Conservation (phyloP, 2,797 vertebrate genomes). For the Hapalemur alaotrensis region DNA sequence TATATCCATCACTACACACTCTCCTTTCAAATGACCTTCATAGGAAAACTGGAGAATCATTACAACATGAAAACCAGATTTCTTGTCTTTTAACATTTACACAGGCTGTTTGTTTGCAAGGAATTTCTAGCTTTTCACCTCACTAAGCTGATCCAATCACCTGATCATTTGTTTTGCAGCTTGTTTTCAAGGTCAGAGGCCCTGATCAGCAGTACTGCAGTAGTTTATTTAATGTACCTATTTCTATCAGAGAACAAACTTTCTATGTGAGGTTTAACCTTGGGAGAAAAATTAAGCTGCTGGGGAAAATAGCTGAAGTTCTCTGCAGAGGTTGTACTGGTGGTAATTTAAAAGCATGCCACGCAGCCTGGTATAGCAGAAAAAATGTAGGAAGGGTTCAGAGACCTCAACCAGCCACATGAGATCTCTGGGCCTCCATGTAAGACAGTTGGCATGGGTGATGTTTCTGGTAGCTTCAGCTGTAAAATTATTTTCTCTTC, state of each 20-base stretch:
- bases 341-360: neutral
- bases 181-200: conserved; percentile 48
- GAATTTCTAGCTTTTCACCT: conserved; percentile 50
- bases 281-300: conserved; percentile 40
- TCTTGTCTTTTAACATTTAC: conserved; percentile 35
- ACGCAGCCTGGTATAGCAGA: neutral
- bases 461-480: neutral
- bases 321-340: neutral
- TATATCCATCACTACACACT: neutral
- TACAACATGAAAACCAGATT: neutral
- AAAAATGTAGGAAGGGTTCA: neutral
- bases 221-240: neutral
- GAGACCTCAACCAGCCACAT: neutral
- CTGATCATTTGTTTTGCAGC: conserved; percentile 22
- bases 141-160: conserved; percentile 34
- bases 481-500: neutral
- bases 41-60: neutral
- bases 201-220: neutral
- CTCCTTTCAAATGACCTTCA: conserved; percentile 35
- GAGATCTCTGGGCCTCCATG: neutral
- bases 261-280: conserved; percentile 38
- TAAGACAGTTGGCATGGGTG: neutral
- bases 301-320: neutral
- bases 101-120: neutral
- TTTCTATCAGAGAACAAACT: conserved; percentile 51